These are phyloP conservation scores for Aphelinus certus DNA, from an alignment of 1,140 invertebrate genomes.

Conservation along the genomic window DNA sequence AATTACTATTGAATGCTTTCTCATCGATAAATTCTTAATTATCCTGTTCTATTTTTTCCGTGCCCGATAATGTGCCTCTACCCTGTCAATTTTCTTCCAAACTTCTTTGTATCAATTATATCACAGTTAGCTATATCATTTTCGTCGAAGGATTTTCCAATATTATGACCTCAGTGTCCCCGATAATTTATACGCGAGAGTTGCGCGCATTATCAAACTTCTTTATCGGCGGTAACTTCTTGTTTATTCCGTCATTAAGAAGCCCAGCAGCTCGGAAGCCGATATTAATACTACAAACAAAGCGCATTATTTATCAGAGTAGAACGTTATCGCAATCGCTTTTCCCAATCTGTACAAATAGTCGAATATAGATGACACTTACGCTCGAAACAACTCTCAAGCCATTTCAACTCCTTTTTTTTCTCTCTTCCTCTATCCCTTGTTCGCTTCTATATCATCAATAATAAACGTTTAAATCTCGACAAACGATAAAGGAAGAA, in stretches of 20 bases:
- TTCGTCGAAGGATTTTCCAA: background rate
- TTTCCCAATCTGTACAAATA: background rate
- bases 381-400: background rate
- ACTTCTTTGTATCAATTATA: too few relatives aligned
- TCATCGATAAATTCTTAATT: too few relatives aligned
- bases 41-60: too few relatives aligned
- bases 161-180: background rate
- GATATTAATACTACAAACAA: constrained; percentile 24
- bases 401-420: constrained; percentile 24
- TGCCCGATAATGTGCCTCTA: too few relatives aligned
- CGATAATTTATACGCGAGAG: background rate
- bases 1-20: too few relatives aligned
- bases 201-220: background rate
- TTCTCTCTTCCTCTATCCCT: constrained; percentile 2
- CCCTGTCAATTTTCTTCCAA: too few relatives aligned
- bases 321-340: too few relatives aligned
- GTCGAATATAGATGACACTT: background rate
- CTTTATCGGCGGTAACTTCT: background rate
- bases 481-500: constrained; percentile 13
- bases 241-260: constrained; percentile 16
- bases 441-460: constrained; percentile 7
- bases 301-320: constrained; percentile 6
- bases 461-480: constrained; percentile 30
- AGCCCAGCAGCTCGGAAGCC: background rate
- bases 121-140: too few relatives aligned